Base-by-base conservation (phyloP, 64 coral and sea anemone species). In the Stichodactyla helianthus region DNA sequence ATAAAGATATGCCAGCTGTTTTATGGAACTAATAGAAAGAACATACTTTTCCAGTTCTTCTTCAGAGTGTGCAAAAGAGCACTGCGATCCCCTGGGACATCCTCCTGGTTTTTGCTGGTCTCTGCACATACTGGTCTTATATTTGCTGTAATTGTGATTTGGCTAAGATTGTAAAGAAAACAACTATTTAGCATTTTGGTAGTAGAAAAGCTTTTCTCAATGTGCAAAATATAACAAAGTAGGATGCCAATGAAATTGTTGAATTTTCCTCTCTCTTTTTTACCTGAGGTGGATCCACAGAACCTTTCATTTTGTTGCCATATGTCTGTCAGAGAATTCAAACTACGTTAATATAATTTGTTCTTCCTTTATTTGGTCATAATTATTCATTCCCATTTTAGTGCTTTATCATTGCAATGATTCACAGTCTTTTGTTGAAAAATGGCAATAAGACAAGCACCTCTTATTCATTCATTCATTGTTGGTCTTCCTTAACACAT, bases 21-120 rank as follows among this genome's bases (percentile, higher is more conserved):
- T 44, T 44, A 44, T 44, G 35, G 56, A 16, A 63, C 19, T 63
- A n/a, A 4, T 14, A 62, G 59, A 22, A 65, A 65, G 19, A 59
- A 79, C 90, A 10, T 83, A 99, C 97, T 89, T 99, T 57, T 99
- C 91, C 20, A 95, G 52, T 83, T 99, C 97, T 83, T 95, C 97
- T 51, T 99, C 97, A 31, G 97, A 99, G 74, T 99, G 97, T 67
- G 97, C 97, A 93, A 99, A 99, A 10, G 97, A 94, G 82, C 97
- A 99, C 74, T 82, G 86, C 13, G 57, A 25, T 54, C 97, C 97
- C 59, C 97, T 89, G 50, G 97, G 97, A 55, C 97, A 99, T 51
- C 86, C 91, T 28, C 97, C 93, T 27, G 88, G 79, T 79, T 89
- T 85, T 16, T 86, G 88, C 65, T 86, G 87, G 87, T 99, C 97